Conservation (phyloP, 2,888 invertebrate species). For the Microctonus aethiopoides region DNA sequence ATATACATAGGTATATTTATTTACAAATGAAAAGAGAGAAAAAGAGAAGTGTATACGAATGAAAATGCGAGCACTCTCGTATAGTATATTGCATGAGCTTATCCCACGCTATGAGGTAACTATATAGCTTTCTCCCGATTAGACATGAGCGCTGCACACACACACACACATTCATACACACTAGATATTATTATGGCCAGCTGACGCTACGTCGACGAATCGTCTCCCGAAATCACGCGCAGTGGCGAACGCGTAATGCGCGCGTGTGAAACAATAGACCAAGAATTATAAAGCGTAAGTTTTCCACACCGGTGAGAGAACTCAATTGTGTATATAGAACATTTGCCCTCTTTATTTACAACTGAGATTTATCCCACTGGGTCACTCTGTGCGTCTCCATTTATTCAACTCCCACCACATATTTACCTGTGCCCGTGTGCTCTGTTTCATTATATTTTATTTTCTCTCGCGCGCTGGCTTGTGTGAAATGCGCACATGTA, state of each 20-base stretch:
- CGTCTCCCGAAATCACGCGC: conserved; percentile 30
- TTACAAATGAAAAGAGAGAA: too few relatives aligned
- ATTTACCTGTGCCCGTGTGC: conserved; percentile 3
- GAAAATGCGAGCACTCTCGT: not conserved
- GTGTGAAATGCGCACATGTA: conserved; percentile 12
- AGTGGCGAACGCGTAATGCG: not conserved
- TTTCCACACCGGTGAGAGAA: conserved; percentile 48
- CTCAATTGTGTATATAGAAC: not conserved
- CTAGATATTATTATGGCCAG: conserved; percentile 21
- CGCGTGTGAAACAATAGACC: conserved; percentile 44
- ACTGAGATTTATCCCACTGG: conserved; percentile 40
- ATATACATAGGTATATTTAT: conserved; percentile 14
- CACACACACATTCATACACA: too few relatives aligned
- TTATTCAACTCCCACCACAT: not conserved
- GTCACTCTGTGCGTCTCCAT: conserved; percentile 51
- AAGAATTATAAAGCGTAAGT: conserved; percentile 56
- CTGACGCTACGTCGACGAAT: not conserved
- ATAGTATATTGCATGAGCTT: conserved; percentile 45
- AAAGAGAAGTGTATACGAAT: conserved; percentile 38
- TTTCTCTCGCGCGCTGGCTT: conserved; percentile 2
- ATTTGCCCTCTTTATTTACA: conserved; percentile 8
- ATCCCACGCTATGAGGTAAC: conserved; percentile 64
- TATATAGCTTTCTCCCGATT: conserved; percentile 55
- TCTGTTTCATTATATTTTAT: not conserved
- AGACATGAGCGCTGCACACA: conserved; percentile 16